Base-by-base conservation (phyloP, 2,888 invertebrate species). In the Tenthredo mesomela region DNA sequence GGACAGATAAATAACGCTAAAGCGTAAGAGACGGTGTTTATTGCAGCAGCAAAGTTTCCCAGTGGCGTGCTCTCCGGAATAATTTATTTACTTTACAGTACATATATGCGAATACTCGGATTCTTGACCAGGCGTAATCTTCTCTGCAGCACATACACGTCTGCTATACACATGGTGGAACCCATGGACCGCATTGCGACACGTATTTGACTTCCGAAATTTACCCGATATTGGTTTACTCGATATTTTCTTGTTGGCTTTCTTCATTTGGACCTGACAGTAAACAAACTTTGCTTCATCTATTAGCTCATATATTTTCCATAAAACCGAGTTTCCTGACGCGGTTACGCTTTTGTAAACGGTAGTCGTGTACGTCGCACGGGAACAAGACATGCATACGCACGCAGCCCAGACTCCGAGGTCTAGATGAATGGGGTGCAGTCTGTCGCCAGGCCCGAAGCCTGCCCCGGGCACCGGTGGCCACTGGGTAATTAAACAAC, bases 401-500 rank as follows among this genome's bases (percentile, higher is more conserved):
- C 89, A 90, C 88, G 89, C 88, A 88, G 86, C 82, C 70, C 58
- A 80, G 80, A 61, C 65, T 65, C 47, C 67, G 47, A 61, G 61
- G 70, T 67, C 77, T 82, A 86, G 88, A 90, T 89, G 89, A 90
- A 91, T 89, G 90, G 90, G 85, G 85, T 86, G 86, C 87, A 84
- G 86, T 82, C 84, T 86, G 87, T 88, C 87, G 88, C 88, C 86
- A 86, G 90, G 88, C 89, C 88, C 87, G 88, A 86, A 88, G 86
- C 86, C 85, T 87, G 88, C 86, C 82, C 87, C 85, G 85, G 86
- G 84, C 85, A 54, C 82, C 82, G 83, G 82, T 83, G 86, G 87
- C 89, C 88, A 88, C 89, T 88, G 89, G 89, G 92, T 92, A 92
- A 92, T 92, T 92, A 92, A 92, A 92, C 92, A 92, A 92, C 91